Evolutionary conservation across 2,888 invertebrate genomes (phyloP), one percentile per base, ranked within the genome.

Genomic region (Dicranocentrus wangi): DNA sequence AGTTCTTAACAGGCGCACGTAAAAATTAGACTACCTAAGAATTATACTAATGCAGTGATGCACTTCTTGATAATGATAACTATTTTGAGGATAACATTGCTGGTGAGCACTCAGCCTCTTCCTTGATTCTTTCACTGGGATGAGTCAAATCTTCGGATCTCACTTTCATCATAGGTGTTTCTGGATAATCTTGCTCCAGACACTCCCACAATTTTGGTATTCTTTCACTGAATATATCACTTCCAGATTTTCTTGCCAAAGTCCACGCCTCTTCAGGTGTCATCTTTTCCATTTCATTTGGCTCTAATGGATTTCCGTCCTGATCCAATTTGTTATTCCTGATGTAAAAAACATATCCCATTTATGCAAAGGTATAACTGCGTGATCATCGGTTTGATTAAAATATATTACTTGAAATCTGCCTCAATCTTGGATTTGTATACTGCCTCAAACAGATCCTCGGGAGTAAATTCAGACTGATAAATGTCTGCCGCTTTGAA

Each of bases 391-490:
- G 25, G 25, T 25, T 17, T 17, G 19, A 51, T 15, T 51, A 5
- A 21, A 69, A 81, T n/a, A n/a, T n/a, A n/a, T 81, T 83, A 86
- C 86, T 77, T 65, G 17, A 92, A 95, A 88, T 96, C 71, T 47
- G 92, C 90, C 0, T 91, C 90, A 58, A 98, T 94, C 89, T 97
- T 95, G 72, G 91, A 88, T 0, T 93, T 92, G 88, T 97, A 97
- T 0, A 95, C 90, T 0, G 93, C 93, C 87, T 95, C 91, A 87
- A 96, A 96, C 60, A 98, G 90, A 89, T 95, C 93, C 88, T 94
- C 88, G 0, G 97, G 91, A 0, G 96, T 96, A 87, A 96, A 96
- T 89, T 94, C 93, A 0, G 93, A 91, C 88, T 96, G 95, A 13
- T 91, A 89, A 0, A 97, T 92, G 77, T 95, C 93, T 1, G 92